Percentiles rank a stretch among this genome's conserved stretches.
Conservation (phyloP, 2,797 vertebrate genomes). For the Rhadinocentrus ornatus region DNA sequence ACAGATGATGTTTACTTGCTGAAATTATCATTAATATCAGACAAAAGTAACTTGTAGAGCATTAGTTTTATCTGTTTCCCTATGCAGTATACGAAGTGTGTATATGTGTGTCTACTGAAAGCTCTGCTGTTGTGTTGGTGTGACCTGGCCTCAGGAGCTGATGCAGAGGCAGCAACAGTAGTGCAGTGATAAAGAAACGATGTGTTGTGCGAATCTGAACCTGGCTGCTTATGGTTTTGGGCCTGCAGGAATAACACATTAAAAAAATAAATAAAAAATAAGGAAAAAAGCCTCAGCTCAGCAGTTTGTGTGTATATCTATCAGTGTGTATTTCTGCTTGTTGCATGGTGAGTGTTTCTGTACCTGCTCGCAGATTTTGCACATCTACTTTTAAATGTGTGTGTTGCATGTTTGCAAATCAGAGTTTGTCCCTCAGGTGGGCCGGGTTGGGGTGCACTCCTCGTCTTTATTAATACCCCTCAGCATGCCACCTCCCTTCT, state of each 20-base stretch:
- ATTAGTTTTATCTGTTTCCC: slow-evolving; percentile 20
- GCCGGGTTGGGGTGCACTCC: slow-evolving; percentile 55
- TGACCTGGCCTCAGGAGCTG: slow-evolving; percentile 75
- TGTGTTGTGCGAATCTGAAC: slow-evolving; percentile 72
- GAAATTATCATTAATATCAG: slow-evolving; percentile 18
- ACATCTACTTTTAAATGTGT: slow-evolving; percentile 54
- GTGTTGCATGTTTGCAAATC: slow-evolving; percentile 57
- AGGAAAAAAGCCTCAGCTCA: slow-evolving; percentile 65
- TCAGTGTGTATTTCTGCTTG: slow-evolving; percentile 12
- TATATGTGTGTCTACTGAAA: slow-evolving; percentile 47
- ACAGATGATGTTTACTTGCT: background rate
- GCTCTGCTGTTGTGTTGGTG: slow-evolving; percentile 67
- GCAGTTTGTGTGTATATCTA: slow-evolving; percentile 61
- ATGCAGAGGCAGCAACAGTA: slow-evolving; percentile 60
- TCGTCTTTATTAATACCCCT: slow-evolving; percentile 76
- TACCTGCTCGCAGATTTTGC: slow-evolving; percentile 27
- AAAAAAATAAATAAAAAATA: slow-evolving; percentile 34
- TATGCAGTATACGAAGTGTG: slow-evolving; percentile 6
- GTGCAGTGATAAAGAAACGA: slow-evolving; percentile 76
- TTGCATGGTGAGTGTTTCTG: slow-evolving; percentile 25
- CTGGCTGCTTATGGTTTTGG: slow-evolving; percentile 70
- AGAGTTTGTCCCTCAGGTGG: slow-evolving; percentile 61
- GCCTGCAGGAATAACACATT: slow-evolving; percentile 72
- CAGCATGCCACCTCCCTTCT: slow-evolving; percentile 37
- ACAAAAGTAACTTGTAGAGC: slow-evolving; percentile 9